These are phyloP conservation scores for Neopipo cinnamomea DNA, from an alignment of 2,113 vertebrate species.

Conservation along the genomic window DNA sequence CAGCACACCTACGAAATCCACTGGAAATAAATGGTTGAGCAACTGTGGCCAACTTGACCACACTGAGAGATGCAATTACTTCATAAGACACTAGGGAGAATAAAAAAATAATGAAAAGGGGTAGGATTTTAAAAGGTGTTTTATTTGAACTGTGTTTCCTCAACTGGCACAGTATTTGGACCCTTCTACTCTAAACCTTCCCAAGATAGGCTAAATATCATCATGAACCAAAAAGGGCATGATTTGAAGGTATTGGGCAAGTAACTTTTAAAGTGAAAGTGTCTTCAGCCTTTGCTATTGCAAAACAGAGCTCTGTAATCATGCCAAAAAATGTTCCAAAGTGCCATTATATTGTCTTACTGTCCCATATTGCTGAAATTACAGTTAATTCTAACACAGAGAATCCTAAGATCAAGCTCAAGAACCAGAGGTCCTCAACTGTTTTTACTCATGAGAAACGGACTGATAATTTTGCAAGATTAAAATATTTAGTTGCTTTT, in stretches of 20 bases:
- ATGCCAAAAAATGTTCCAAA: background rate
- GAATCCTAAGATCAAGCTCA: background rate
- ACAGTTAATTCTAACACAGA: background rate
- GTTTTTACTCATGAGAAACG: background rate
- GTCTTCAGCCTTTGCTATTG: background rate
- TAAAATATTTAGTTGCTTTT: background rate
- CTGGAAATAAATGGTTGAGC: background rate
- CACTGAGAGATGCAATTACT: background rate
- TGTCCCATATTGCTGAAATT: background rate
- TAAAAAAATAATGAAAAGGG: background rate
- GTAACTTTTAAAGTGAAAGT: background rate
- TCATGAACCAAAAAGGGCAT: background rate
- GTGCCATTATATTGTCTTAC: background rate
- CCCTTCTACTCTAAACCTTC: background rate
- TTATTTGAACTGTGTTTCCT: background rate
- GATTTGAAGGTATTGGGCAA: background rate
- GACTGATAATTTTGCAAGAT: background rate
- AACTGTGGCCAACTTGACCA: background rate
- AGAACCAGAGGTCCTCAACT: background rate
- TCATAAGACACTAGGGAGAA: background rate
- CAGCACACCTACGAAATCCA: background rate
- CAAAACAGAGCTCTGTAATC: background rate
- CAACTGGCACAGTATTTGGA: background rate
- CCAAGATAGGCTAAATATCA: background rate
- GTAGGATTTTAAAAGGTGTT: background rate